Conservation (phyloP, 2,113 vertebrate species). For the Macroglossus sobrinus region DNA sequence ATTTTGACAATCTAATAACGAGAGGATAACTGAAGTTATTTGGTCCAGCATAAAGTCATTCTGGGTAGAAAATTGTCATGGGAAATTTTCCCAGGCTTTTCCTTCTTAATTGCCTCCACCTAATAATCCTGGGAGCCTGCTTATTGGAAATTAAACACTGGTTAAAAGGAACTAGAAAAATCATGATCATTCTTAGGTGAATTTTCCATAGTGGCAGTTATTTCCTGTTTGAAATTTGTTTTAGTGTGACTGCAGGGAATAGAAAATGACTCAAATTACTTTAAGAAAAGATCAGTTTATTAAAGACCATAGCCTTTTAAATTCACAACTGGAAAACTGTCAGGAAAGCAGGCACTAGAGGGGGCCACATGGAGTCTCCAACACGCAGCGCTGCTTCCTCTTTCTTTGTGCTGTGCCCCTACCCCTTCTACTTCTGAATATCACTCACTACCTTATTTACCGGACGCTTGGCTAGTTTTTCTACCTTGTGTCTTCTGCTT, state of each 20-base stretch:
- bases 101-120: not conserved
- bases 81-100: not conserved
- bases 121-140: not conserved
- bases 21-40: not conserved
- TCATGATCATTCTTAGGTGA: not conserved
- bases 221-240: slow-evolving; percentile 46
- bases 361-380: not conserved
- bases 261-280: slow-evolving; percentile 17
- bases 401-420: not conserved
- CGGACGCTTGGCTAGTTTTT: not conserved
- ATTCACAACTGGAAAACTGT: not conserved
- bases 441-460: not conserved
- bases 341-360: not conserved
- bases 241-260: not conserved
- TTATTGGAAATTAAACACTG: slow-evolving; percentile 43
- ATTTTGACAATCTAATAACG: not conserved
- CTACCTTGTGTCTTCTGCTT: not conserved
- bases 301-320: not conserved
- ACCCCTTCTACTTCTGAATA: not conserved
- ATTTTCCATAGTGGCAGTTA: slow-evolving; percentile 33
- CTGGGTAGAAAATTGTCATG: not conserved
- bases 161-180: slow-evolving; percentile 30
- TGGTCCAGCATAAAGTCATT: not conserved
- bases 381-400: fast-evolving
- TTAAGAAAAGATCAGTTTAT: slow-evolving; percentile 13